Conservation (phyloP, 1,140 invertebrate species). For the Paramacrobiotus metropolitanus region DNA sequence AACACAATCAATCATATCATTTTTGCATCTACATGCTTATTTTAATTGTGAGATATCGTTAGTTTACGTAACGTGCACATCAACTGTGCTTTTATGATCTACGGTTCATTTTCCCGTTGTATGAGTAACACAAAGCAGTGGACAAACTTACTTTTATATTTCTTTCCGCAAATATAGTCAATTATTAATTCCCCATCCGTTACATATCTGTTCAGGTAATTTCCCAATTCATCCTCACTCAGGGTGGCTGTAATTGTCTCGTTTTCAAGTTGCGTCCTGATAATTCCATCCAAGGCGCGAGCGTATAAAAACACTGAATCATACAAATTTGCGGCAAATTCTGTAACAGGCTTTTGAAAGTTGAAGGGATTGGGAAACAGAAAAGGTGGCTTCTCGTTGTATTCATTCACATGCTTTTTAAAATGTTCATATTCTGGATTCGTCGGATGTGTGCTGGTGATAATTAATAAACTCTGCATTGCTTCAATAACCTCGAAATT, state of each 20-base stretch:
- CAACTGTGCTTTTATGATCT: no score
- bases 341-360: not conserved
- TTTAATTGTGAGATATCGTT: no score
- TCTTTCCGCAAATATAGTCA: conserved; percentile 38
- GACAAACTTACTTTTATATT: conserved; percentile 44
- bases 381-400: conserved; percentile 53
- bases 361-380: conserved; percentile 46
- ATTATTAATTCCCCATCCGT: conserved; percentile 49
- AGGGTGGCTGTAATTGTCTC: conserved; percentile 35
- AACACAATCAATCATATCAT: conserved; percentile 5
- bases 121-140: no score
- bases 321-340: conserved; percentile 55
- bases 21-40: not conserved
- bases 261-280: conserved; percentile 30
- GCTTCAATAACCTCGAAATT: conserved; percentile 12
- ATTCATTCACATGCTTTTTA: conserved; percentile 44
- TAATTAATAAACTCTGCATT: conserved; percentile 16
- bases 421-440: conserved; percentile 33
- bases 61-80: no score
- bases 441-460: conserved; percentile 16
- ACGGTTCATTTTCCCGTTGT: no score
- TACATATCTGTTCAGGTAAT: no score
- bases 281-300: conserved; percentile 38
- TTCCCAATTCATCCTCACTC: no score
- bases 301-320: conserved; percentile 66